Conservation (phyloP, 2,888 invertebrate genomes). For the Pelosia muscerda region DNA sequence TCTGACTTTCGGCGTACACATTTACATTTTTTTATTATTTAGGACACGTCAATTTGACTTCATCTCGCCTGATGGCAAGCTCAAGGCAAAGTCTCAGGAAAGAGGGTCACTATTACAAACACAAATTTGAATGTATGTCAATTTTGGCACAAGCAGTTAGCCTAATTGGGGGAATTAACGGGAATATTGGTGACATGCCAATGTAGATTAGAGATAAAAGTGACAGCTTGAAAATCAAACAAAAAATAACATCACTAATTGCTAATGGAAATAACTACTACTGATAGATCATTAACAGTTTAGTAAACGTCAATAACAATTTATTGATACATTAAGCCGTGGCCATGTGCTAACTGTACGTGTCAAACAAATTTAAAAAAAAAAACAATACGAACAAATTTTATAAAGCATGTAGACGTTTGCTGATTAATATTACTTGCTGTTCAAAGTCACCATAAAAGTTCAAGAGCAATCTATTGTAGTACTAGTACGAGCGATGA, state of each 20-base stretch:
- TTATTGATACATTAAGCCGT: slow-evolving; percentile 28
- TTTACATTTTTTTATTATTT: background rate
- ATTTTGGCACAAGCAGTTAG: slow-evolving; percentile 3
- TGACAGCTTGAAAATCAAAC: background rate
- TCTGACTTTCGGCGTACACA: background rate
- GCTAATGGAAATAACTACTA: background rate
- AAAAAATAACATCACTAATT: background rate
- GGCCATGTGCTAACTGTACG: slow-evolving; percentile 32
- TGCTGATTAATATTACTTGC: slow-evolving; percentile 34
- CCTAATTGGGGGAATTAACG: slow-evolving; percentile 4
- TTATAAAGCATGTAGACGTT: slow-evolving; percentile 21
- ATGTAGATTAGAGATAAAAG: background rate
- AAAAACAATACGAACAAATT: slow-evolving; percentile 7
- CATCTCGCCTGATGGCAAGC: too few relatives aligned
- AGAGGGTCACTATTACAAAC: too few relatives aligned
- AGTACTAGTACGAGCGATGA: background rate
- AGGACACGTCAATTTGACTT: too few relatives aligned
- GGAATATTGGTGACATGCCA: slow-evolving; percentile 5
- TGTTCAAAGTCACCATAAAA: slow-evolving; percentile 63
- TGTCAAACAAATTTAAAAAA: slow-evolving; percentile 30
- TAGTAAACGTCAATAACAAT: slow-evolving; percentile 19
- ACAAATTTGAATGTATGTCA: background rate
- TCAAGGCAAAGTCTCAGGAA: too few relatives aligned
- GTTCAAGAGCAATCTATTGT: slow-evolving; percentile 28
- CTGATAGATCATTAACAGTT: slow-evolving; percentile 18